Percentiles rank a stretch among this genome's conserved stretches.
These are phyloP conservation scores for Propsilocerus akamusi DNA, from an alignment of 1,140 invertebrate species.

Conservation along the genomic window DNA sequence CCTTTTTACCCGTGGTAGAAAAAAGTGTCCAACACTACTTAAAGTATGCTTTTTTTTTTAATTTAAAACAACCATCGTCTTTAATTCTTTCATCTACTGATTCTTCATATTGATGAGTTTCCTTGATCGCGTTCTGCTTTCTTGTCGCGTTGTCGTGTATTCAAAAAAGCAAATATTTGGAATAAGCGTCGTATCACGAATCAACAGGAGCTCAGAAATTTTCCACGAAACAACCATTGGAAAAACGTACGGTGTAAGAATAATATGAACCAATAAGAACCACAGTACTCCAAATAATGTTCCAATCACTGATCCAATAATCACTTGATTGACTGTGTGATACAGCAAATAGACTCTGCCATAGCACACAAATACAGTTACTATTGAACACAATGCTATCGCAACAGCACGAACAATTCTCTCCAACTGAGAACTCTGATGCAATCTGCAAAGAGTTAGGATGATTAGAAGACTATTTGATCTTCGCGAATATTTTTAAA, in stretches of 20 bases:
- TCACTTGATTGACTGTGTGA: conserved; percentile 66
- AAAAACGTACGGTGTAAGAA: conserved; percentile 63
- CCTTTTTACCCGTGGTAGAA: too few species aligned
- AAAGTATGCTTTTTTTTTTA: too few species aligned
- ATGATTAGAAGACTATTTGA: neutral
- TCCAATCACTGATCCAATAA: conserved; percentile 55
- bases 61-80: too few species aligned
- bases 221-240: conserved; percentile 69
- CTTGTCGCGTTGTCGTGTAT: conserved; percentile 71
- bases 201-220: conserved; percentile 68
- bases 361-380: conserved; percentile 42
- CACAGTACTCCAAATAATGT: conserved; percentile 46
- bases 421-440: conserved; percentile 56
- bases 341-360: conserved; percentile 71
- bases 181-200: conserved; percentile 79
- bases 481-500: neutral
- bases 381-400: conserved; percentile 35
- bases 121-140: conserved; percentile 56
- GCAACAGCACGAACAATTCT: conserved; percentile 52
- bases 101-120: conserved; percentile 75
- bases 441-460: conserved; percentile 39
- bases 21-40: too few species aligned
- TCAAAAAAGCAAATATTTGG: conserved; percentile 91
- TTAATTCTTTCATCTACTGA: too few species aligned
- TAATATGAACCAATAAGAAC: conserved; percentile 59